phyloP scores from a whole-genome alignment of 2,113 vertebrate genomes.

The Conger conger region DNA sequence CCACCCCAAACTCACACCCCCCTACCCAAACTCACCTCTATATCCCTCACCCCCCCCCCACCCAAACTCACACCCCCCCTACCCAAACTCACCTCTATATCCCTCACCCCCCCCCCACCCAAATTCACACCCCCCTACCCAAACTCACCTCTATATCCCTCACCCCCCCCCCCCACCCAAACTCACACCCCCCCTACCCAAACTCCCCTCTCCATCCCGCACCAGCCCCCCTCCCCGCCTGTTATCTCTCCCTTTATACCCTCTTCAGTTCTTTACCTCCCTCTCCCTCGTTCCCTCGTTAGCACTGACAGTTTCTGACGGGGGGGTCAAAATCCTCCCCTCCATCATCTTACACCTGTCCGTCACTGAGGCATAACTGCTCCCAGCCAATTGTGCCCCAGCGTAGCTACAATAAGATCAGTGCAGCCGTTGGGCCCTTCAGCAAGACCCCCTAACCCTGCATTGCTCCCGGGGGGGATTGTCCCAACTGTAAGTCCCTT shows the following conservation, averaged over 20 bases:
- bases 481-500: too few relatives aligned
- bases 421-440: too few relatives aligned
- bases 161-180: conserved; percentile 46
- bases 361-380: too few relatives aligned
- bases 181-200: neutral
- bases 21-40: conserved; percentile 67
- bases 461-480: too few relatives aligned
- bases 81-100: conserved; percentile 70
- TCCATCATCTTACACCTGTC: too few relatives aligned
- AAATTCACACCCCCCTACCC: conserved; percentile 35
- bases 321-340: conserved; percentile 32
- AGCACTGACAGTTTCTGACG: conserved; percentile 64
- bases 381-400: too few relatives aligned
- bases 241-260: neutral
- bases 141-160: conserved; percentile 70
- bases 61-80: neutral
- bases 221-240: too few relatives aligned
- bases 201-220: too few relatives aligned
- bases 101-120: conserved; percentile 48
- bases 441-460: too few relatives aligned
- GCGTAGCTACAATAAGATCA: too few relatives aligned
- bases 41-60: conserved; percentile 54
- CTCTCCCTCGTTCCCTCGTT: conserved; percentile 68
- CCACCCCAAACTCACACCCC: neutral
- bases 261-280: conserved; percentile 49